phyloP scores from a whole-genome alignment of 2,113 vertebrate species.

The Pachyramphus minor region DNA sequence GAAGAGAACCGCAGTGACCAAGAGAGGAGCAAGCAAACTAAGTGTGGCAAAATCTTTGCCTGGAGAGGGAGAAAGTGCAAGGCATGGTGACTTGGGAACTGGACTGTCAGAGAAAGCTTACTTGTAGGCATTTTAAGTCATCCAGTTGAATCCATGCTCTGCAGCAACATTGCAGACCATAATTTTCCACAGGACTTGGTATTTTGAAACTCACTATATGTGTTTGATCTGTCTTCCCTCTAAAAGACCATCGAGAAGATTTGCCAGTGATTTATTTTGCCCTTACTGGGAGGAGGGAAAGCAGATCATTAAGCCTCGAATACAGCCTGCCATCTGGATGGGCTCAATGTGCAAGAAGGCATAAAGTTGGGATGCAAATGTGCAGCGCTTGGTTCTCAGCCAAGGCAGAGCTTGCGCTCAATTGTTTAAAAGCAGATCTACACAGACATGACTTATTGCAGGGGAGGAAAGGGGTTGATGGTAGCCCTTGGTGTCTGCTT shows the following conservation, averaged over 20 bases:
- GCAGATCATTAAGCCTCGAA: slow-evolving; percentile 31
- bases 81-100: neutral
- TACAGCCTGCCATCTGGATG: slow-evolving; percentile 39
- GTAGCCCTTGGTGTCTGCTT: neutral
- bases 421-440: slow-evolving; percentile 31
- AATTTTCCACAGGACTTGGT: neutral
- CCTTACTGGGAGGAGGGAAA: neutral
- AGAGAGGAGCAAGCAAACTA: neutral
- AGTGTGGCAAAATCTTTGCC: neutral
- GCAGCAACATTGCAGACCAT: neutral
- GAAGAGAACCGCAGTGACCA: neutral
- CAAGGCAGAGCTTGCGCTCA: slow-evolving; percentile 23
- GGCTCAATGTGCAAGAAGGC: slow-evolving; percentile 13
- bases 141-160: neutral
- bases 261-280: slow-evolving; percentile 23
- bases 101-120: neutral
- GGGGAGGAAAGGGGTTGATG: neutral
- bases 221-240: slow-evolving; percentile 16
- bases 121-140: neutral
- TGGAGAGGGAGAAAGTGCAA: neutral
- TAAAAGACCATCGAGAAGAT: slow-evolving; percentile 28
- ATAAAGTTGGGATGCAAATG: slow-evolving; percentile 43
- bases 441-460: neutral
- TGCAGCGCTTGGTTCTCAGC: slow-evolving; percentile 12
- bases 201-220: neutral